Evolutionary conservation across 2,797 vertebrate species (phyloP), one percentile per base, ranked within the genome.

Genomic region (Macroramphosus scolopax): DNA sequence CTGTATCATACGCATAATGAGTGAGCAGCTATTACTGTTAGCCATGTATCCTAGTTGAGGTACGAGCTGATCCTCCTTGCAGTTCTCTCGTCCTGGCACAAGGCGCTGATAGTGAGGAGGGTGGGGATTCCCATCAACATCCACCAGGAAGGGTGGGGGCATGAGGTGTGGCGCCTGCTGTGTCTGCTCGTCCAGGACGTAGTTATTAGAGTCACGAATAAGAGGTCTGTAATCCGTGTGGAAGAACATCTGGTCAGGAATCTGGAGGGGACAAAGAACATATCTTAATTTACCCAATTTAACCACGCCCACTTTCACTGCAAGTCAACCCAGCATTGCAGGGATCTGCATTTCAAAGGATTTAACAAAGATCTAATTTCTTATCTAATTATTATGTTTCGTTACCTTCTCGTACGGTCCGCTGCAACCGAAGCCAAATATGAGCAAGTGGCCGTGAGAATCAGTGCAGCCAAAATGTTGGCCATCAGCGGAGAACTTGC

Each of bases 161-260:
- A 98, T 98, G 48, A 99, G 95, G 63, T 98, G 96, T 4, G 96
- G 96, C n/a, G 96, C 96, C 80, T 98, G 96, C 66, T 99, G 96
- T 0, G 96, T 99, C 88, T 99, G 96, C 67, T 99, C 96, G 34
- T 99, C 96, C 81, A 99, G 73, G 38, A 99, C 96, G n/a, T 92
- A 99, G 85, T 96, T 98, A 64, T 97, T 99, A 31, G 93, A 73
- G 75, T 99, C 96, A n/a, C 96, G 93, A 65, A 99, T 99, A 41
- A 99, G 88, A 2, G 96, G 96, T 17, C 96, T 92, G 82, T 94
- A 99, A 87, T 99, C 96, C 22, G 96, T 98, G 71, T 98, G 96
- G 90, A 96, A 98, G 88, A 98, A 98, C 96, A 98, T 98, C 87
- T 98, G 96, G 80, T 98, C 96, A 41, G 94, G 96, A 85, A 98